Evolutionary conservation across 1,140 invertebrate species (phyloP).

Genomic region (Drosophila nannoptera): DNA sequence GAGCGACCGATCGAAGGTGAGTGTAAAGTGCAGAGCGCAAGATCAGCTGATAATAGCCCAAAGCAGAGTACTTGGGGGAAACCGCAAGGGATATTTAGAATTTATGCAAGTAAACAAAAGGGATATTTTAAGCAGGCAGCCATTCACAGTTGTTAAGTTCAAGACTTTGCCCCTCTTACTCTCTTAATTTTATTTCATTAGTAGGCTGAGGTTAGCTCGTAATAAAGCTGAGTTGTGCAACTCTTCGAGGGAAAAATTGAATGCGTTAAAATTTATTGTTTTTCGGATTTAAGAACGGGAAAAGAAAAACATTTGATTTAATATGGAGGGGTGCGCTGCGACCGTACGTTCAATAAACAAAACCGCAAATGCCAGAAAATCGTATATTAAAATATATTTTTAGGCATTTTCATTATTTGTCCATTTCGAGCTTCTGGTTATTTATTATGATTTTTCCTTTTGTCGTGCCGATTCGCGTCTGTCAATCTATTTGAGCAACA

Average conservation of each 20-base stretch:
- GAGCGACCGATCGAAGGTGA: neutral
- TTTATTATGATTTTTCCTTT: constrained; percentile 13
- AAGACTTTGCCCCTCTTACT: too few species aligned
- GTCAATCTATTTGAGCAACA: constrained; percentile 9
- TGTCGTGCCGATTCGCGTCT: constrained; percentile 3
- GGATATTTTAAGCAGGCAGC: too few species aligned
- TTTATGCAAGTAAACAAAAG: too few species aligned
- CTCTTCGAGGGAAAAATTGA: too few species aligned
- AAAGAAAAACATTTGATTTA: neutral
- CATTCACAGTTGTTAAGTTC: too few species aligned
- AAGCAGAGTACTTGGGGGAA: neutral
- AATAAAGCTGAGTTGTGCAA: too few species aligned
- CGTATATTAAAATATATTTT: constrained; percentile 16
- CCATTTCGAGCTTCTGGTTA: constrained; percentile 29
- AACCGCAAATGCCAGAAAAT: constrained; percentile 3
- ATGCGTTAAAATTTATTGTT: too few species aligned
- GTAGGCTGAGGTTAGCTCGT: too few species aligned
- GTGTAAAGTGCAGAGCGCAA: neutral
- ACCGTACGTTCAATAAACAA: constrained; percentile 31
- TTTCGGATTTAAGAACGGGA: too few species aligned
- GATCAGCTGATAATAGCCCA: neutral
- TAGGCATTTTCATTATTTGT: constrained; percentile 20
- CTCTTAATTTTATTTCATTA: too few species aligned
- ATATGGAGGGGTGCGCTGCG: too few species aligned
- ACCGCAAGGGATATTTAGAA: too few species aligned